Conservation (phyloP, 2,888 invertebrate species). For the Hyles lineata region DNA sequence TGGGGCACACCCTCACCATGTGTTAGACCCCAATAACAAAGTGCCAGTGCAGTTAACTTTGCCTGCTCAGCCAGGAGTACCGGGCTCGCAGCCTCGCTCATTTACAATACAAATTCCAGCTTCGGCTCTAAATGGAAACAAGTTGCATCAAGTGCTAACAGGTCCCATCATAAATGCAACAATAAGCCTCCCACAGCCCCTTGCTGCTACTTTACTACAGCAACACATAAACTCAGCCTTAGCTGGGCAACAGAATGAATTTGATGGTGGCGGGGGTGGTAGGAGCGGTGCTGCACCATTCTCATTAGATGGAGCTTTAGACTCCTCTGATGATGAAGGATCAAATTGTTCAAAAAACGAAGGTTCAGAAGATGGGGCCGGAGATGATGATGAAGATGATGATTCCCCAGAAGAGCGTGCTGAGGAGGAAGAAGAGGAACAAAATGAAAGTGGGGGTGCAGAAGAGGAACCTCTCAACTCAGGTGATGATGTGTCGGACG, state of each 20-base stretch:
- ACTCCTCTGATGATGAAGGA: slow-evolving; percentile 91
- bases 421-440: slow-evolving; percentile 88
- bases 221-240: slow-evolving; percentile 94
- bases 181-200: slow-evolving; percentile 92
- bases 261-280: slow-evolving; percentile 79
- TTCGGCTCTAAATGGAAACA: slow-evolving; percentile 90
- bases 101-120: slow-evolving; percentile 96
- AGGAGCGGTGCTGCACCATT: slow-evolving; percentile 76
- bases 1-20: slow-evolving; percentile 72
- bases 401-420: slow-evolving; percentile 89
- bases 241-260: slow-evolving; percentile 79
- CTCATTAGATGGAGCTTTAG: slow-evolving; percentile 87
- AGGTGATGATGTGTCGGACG: slow-evolving; percentile 98
- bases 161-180: slow-evolving; percentile 96
- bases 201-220: slow-evolving; percentile 93
- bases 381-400: slow-evolving; percentile 90
- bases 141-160: slow-evolving; percentile 89
- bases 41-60: slow-evolving; percentile 89
- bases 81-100: slow-evolving; percentile 89
- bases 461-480: slow-evolving; percentile 97
- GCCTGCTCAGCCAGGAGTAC: slow-evolving; percentile 90
- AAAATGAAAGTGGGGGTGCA: slow-evolving; percentile 87
- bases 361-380: slow-evolving; percentile 88
- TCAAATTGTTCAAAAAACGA: slow-evolving; percentile 79
- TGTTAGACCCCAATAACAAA: slow-evolving; percentile 76